These are phyloP conservation scores for Rhinopomastus cyanomelas DNA, from an alignment of 2,113 vertebrate genomes.

Conservation along the genomic window DNA sequence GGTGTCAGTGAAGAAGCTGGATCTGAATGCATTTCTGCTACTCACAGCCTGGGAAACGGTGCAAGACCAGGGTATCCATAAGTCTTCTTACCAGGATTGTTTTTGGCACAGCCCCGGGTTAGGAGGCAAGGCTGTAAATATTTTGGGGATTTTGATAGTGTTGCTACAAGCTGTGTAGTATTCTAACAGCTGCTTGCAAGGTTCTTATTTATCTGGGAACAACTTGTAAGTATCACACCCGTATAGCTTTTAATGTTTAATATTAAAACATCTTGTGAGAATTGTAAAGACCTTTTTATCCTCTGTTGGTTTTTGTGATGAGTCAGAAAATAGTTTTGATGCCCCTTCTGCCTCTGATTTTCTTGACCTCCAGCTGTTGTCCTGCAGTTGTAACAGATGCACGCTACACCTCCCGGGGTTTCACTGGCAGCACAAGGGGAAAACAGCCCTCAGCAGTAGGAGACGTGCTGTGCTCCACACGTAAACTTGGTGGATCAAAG, in stretches of 20 bases:
- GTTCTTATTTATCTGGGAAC: neutral
- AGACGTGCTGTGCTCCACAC: neutral
- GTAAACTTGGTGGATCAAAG: neutral
- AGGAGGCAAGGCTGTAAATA: neutral
- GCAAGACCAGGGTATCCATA: neutral
- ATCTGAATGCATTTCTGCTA: neutral
- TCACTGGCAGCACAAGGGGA: neutral
- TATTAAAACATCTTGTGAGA: neutral
- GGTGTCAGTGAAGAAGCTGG: neutral
- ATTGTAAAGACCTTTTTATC: neutral
- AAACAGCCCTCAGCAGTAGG: neutral
- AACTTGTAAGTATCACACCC: neutral
- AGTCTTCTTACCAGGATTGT: neutral
- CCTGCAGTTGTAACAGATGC: neutral
- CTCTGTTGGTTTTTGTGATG: neutral
- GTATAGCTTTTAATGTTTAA: neutral
- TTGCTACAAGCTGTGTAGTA: neutral
- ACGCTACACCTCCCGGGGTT: neutral
- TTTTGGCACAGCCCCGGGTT: neutral
- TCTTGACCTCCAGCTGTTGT: slow-evolving; percentile 2
- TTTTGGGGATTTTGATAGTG: neutral
- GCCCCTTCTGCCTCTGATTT: neutral
- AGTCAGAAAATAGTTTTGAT: slow-evolving; percentile 22
- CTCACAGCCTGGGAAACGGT: neutral
- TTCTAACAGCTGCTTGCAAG: neutral